These are phyloP conservation scores for Leptinotarsa texana DNA, from an alignment of 1,140 invertebrate species.

Conservation along the genomic window DNA sequence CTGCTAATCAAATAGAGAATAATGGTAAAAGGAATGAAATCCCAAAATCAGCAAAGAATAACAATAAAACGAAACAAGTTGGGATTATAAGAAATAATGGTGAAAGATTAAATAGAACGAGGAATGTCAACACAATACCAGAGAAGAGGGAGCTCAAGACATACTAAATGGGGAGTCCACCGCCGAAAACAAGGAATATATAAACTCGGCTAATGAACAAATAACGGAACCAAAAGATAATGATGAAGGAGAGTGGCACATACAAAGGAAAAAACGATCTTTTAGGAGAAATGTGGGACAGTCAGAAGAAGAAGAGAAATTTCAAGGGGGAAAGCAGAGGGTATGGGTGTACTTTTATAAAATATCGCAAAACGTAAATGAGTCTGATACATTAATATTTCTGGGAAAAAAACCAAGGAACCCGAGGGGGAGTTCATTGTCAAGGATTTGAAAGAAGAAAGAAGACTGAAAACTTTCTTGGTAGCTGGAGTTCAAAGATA, in stretches of 20 bases:
- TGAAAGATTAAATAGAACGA: no score
- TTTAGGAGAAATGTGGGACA: not conserved
- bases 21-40: no score
- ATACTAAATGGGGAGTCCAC: no score
- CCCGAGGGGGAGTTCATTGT: not conserved
- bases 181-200: no score
- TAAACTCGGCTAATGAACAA: no score
- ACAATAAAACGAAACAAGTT: no score
- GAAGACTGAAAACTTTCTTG: not conserved
- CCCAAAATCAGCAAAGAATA: no score
- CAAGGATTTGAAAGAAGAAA: not conserved
- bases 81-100: no score
- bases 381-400: not conserved
- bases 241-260: not conserved
- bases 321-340: not conserved
- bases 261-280: not conserved
- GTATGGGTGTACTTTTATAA: not conserved
- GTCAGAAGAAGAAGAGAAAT: not conserved
- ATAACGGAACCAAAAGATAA: no score
- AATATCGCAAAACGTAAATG: conserved; percentile 2
- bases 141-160: no score
- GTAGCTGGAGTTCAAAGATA: conserved; percentile 14
- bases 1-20: no score
- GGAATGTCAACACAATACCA: no score
- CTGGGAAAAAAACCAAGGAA: conserved; percentile 9